Percentiles rank a stretch among this genome's conserved stretches.
Evolutionary conservation across 2,113 vertebrate genomes (phyloP).

Genomic region (Brienomyrus longianalis): DNA sequence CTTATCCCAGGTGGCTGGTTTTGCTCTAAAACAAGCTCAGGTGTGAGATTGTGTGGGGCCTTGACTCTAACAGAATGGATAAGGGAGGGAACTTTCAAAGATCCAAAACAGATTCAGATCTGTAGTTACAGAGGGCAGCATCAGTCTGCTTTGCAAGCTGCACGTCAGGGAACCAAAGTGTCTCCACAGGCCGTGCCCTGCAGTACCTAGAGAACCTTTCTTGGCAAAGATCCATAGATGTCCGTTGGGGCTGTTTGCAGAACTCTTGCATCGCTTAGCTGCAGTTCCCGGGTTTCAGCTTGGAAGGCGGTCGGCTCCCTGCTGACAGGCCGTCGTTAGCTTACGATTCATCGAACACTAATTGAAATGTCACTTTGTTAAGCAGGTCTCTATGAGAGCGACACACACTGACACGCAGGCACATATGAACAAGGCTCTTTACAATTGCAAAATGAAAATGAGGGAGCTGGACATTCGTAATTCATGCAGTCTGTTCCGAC

Average conservation of each 20-base stretch:
- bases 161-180: neutral
- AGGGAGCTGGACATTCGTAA: neutral
- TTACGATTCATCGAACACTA: slow-evolving; percentile 61
- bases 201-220: neutral
- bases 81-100: neutral
- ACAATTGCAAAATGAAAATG: slow-evolving; percentile 5
- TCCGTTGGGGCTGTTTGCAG: slow-evolving; percentile 26
- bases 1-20: neutral
- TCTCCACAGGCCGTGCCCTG: neutral
- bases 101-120: neutral
- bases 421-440: neutral
- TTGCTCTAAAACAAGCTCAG: neutral
- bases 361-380: slow-evolving; percentile 58
- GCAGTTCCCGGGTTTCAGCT: slow-evolving; percentile 36
- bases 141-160: neutral
- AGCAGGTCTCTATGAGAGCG: slow-evolving; percentile 41
- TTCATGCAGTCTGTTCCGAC: neutral
- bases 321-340: slow-evolving; percentile 43
- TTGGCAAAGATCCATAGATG: neutral
- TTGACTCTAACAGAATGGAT: neutral
- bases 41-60: neutral
- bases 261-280: slow-evolving; percentile 26
- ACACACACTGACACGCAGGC: slow-evolving; percentile 21
- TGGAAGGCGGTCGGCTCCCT: slow-evolving; percentile 29
- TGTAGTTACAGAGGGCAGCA: neutral